Evolutionary conservation across 2,113 vertebrate genomes (phyloP), one percentile per base, ranked within the genome.

Genomic region (Phrynosoma blainvillii): DNA sequence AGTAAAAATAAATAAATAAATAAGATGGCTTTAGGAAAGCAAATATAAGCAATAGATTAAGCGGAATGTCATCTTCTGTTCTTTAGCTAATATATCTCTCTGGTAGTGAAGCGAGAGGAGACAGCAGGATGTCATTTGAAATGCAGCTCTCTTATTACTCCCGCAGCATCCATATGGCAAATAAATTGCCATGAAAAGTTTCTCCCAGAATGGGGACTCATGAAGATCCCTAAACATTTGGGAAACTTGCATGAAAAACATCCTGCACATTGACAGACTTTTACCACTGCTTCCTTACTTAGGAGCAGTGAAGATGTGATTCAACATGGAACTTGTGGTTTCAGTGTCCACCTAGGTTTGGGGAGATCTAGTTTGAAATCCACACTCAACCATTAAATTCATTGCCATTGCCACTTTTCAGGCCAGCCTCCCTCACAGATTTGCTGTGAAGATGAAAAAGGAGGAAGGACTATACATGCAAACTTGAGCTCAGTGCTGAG

Each of bases 21-120:
- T 66, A 52, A 88, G 82, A n/a, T 79, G 20, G 78, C 79, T 90
- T 86, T 86, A 87, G 74, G 59, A 93, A 90, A 73, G 23, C 25
- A 86, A 92, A 91, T 0, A 1, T 73, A 92, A 86, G 23, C 25
- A 80, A 86, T 66, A 12, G 7, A 86, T 87, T 82, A 74, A 87
- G n/a, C 81, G 87, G 9, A 0, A 3, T 66, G 14, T 7, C 30
- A 25, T 89, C 91, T 91, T 92, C 85, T 89, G 0, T 86, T 84
- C 13, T 83, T 76, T 52, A 30, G 2, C 9, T 88, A 78, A 83
- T 12, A 13, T 71, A 75, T n/a, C 78, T 87, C 54, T 21, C 62
- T 85, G 80, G 54, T 76, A 75, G 16, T 87, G 71, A 91, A 91
- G 65, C n/a, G 74, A 70, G 30, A 2, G 18, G 84, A 89, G 8